Evolutionary conservation across 2,113 vertebrate genomes (phyloP).

Genomic region (Catagonus wagneri): DNA sequence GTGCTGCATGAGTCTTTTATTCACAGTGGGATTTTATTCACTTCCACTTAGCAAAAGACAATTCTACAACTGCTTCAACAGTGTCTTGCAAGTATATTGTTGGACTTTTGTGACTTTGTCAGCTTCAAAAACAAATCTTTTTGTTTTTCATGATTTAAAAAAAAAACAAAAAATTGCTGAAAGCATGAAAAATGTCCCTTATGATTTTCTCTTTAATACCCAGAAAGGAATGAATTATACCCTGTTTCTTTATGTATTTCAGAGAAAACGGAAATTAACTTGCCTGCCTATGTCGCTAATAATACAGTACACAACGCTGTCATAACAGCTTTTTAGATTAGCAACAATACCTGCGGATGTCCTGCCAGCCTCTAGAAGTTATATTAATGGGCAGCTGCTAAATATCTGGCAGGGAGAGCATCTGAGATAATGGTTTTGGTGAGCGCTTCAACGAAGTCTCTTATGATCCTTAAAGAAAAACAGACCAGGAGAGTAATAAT

Average conservation of each 20-base stretch:
- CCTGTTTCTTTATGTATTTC: neutral
- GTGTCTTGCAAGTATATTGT: neutral
- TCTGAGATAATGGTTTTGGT: slow-evolving; percentile 34
- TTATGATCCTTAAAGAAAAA: slow-evolving; percentile 13
- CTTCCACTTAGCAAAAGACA: neutral
- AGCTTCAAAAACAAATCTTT: neutral
- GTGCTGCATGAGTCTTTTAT: neutral
- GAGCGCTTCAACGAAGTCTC: neutral
- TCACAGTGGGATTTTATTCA: neutral
- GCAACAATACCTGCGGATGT: neutral
- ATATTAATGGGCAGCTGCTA: slow-evolving; percentile 37
- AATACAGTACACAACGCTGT: neutral
- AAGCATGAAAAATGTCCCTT: slow-evolving; percentile 49
- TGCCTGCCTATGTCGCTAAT: neutral
- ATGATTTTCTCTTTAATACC: slow-evolving; percentile 45
- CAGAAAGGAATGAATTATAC: slow-evolving; percentile 58
- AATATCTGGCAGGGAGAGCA: slow-evolving; percentile 28
- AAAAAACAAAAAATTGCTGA: neutral
- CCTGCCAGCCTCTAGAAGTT: neutral
- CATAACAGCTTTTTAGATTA: neutral
- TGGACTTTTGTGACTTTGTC: neutral
- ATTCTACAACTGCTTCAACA: neutral
- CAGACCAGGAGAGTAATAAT: neutral
- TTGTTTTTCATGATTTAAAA: slow-evolving; percentile 26
- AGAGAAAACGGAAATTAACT: slow-evolving; percentile 37